phyloP scores from a whole-genome alignment of 1,140 invertebrate genomes.

The Cherax destructor region DNA sequence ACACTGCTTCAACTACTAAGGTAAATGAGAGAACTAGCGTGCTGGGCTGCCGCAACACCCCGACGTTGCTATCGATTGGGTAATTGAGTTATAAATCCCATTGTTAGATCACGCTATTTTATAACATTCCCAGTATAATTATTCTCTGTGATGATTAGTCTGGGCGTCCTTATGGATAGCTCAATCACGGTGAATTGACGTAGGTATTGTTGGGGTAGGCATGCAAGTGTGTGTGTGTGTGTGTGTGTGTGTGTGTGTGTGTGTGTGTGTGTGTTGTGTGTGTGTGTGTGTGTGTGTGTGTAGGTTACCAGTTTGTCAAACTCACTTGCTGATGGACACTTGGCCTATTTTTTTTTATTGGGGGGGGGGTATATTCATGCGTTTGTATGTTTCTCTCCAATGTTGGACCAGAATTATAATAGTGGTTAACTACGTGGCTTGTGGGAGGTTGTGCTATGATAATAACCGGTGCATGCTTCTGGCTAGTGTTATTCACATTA shows the following conservation, averaged over 20 bases:
- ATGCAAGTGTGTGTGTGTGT: neutral
- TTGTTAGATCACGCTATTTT: conserved; percentile 30
- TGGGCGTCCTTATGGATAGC: conserved; percentile 1
- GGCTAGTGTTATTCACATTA: neutral
- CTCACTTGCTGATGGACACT: too few species aligned
- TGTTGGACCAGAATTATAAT: too few species aligned
- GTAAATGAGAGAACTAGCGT: neutral
- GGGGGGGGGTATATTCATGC: too few species aligned
- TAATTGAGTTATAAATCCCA: conserved; percentile 30
- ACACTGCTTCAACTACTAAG: neutral
- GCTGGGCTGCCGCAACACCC: neutral
- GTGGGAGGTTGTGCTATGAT: neutral
- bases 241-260: conserved; percentile 27
- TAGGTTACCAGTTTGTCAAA: too few species aligned
- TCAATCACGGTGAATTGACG: neutral
- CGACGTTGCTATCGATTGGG: neutral
- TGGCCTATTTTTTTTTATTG: too few species aligned
- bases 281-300: conserved; percentile 4
- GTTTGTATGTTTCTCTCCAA: neutral
- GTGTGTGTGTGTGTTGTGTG: neutral
- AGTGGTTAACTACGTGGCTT: neutral
- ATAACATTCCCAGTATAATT: conserved; percentile 13
- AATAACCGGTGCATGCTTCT: neutral
- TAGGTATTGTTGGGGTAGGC: neutral
- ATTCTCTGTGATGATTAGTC: conserved; percentile 8